Percentiles rank a stretch among this genome's conserved stretches.
Conservation (phyloP, 2,888 invertebrate species). For the Papilio elwesi region DNA sequence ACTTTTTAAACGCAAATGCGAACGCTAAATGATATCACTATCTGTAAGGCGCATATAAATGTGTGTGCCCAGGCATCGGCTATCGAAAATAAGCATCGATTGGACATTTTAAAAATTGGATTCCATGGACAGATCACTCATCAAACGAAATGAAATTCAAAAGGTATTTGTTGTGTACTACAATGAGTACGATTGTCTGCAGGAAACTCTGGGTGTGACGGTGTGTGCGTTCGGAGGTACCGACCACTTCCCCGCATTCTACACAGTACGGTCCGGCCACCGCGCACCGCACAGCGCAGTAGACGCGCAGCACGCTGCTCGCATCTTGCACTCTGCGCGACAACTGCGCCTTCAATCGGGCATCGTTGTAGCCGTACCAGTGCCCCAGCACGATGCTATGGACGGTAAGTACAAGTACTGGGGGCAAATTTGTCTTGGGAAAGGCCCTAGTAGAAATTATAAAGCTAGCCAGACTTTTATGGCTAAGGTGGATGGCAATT, state of each 20-base stretch:
- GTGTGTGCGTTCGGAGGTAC: conserved; percentile 90
- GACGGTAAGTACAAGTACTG: conserved; percentile 64
- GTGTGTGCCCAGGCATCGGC: too few relatives aligned
- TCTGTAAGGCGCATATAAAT: too few relatives aligned
- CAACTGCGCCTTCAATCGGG: conserved; percentile 86
- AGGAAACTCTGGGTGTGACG: conserved; percentile 98
- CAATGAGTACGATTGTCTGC: conserved; percentile 28
- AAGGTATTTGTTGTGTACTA: too few relatives aligned
- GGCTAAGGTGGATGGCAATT: too few relatives aligned
- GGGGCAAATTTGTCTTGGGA: not conserved
- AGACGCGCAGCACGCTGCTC: conserved; percentile 88
- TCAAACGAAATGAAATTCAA: too few relatives aligned
- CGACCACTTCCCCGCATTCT: conserved; percentile 96
- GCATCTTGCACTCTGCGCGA: conserved; percentile 84
- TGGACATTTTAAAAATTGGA: too few relatives aligned
- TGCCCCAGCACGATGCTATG: conserved; percentile 89
- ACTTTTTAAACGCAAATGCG: not conserved
- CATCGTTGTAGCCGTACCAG: conserved; percentile 94
- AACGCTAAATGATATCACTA: too few relatives aligned
- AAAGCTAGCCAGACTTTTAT: not conserved
- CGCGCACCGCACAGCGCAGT: conserved; percentile 88
- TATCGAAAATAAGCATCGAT: too few relatives aligned
- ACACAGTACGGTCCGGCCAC: conserved; percentile 90
- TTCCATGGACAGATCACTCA: too few relatives aligned
- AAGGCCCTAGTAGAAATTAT: not conserved